Conservation (phyloP, 2,888 invertebrate genomes). For the Nomada fabriciana region DNA sequence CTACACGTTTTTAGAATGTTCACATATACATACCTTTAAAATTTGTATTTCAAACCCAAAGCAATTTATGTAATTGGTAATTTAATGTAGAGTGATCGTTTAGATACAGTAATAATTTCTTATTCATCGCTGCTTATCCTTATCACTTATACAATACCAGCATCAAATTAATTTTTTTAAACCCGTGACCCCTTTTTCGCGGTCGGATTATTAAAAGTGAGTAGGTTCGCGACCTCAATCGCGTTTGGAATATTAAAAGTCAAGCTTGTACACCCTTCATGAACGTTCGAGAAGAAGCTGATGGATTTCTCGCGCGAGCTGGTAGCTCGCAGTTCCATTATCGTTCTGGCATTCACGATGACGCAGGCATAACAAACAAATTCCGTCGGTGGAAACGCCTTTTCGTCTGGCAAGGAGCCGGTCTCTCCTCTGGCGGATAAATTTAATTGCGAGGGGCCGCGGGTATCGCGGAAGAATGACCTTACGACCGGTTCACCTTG, state of each 20-base stretch:
- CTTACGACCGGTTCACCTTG: conserved; percentile 64
- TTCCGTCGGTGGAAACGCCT: conserved; percentile 42
- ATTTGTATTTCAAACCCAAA: no score
- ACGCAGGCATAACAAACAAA: conserved; percentile 59
- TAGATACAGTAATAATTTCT: no score
- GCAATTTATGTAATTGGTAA: no score
- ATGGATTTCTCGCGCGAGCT: neutral
- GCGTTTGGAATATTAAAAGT: neutral
- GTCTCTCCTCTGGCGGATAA: conserved; percentile 38
- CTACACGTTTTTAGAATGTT: no score
- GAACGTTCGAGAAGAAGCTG: neutral
- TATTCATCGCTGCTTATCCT: no score
- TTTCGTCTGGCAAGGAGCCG: conserved; percentile 32
- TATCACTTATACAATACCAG: no score
- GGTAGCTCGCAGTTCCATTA: conserved; percentile 2
- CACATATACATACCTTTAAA: neutral
- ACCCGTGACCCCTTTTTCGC: conserved; percentile 13
- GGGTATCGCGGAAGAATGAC: conserved; percentile 47
- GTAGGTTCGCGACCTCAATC: neutral
- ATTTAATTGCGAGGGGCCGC: conserved; percentile 54
- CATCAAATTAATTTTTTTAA: neutral
- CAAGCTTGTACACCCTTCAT: neutral
- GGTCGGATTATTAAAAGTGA: neutral
- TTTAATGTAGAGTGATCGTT: no score
- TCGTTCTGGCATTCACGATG: conserved; percentile 5